Evolutionary conservation across 92 coral and sea anemone genomes (phyloP).

Genomic region (Bergia sp.): DNA sequence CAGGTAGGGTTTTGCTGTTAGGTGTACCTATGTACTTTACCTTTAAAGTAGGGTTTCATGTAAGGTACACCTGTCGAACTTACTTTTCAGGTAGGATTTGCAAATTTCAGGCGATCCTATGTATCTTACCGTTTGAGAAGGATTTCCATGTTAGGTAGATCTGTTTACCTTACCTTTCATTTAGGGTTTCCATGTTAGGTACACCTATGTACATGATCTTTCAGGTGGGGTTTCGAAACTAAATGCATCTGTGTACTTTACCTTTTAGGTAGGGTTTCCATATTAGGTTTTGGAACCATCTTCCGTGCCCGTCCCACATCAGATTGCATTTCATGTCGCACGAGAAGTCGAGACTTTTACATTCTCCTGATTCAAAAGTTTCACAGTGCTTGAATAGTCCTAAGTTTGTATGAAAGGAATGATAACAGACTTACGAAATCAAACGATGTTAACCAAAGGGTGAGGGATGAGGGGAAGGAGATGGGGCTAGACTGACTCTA

Average conservation of each 20-base stretch:
- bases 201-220: neutral
- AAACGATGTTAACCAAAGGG: neutral
- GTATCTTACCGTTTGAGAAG: no score
- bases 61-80: no score
- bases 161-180: no score
- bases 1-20: no score
- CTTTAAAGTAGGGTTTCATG: no score
- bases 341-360: conserved; percentile 32
- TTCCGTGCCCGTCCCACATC: conserved; percentile 64
- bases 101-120: no score
- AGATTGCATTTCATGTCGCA: conserved; percentile 54
- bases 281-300: conserved; percentile 47
- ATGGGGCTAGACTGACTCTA: neutral
- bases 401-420: neutral
- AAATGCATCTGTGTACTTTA: neutral
- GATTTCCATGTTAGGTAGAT: no score
- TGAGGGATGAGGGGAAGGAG: neutral
- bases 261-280: conserved; percentile 63
- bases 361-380: conserved; percentile 10
- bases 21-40: no score
- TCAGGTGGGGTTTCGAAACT: neutral
- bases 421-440: neutral
- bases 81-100: no score
- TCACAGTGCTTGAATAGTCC: conserved; percentile 30
- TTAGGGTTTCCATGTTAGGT: no score